These are phyloP conservation scores for Bombyx huttoni DNA, from an alignment of 2,888 invertebrate genomes.

Conservation along the genomic window DNA sequence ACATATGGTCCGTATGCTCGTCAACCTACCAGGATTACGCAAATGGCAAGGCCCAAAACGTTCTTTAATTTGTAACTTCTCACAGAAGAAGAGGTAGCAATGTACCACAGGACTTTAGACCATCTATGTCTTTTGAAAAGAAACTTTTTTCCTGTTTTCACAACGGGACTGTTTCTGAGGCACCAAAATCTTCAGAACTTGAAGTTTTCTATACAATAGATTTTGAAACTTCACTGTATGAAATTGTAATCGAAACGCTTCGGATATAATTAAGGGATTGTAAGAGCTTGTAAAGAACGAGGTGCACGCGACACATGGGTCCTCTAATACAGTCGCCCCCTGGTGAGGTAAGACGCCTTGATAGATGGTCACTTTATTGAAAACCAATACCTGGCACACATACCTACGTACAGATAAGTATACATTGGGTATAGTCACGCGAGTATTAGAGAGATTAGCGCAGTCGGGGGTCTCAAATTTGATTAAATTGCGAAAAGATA, in stretches of 20 bases:
- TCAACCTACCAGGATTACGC: no score
- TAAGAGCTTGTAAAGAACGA: background rate
- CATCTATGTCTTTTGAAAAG: no score
- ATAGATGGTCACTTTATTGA: conserved; percentile 67
- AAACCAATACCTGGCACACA: conserved; percentile 54
- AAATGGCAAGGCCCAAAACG: no score
- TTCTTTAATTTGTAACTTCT: no score
- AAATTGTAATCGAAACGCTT: background rate
- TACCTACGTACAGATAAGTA: conserved; percentile 5
- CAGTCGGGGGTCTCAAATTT: conserved; percentile 26
- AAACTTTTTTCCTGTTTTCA: no score
- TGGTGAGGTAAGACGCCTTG: conserved; percentile 54
- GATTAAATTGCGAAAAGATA: conserved; percentile 18
- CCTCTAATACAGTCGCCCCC: conserved; percentile 69
- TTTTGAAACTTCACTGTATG: no score
- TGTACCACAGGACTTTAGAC: no score
- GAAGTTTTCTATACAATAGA: no score
- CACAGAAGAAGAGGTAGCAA: no score
- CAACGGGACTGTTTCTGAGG: no score
- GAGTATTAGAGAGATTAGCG: conserved; percentile 38
- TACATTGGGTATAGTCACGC: conserved; percentile 41
- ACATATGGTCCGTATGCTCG: no score
- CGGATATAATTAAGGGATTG: background rate
- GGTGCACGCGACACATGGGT: conserved; percentile 45
- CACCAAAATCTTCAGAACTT: no score